Percentiles rank a stretch among this genome's conserved stretches.
Evolutionary conservation across 1,140 invertebrate genomes (phyloP).

Genomic region (Drosophila erecta): DNA sequence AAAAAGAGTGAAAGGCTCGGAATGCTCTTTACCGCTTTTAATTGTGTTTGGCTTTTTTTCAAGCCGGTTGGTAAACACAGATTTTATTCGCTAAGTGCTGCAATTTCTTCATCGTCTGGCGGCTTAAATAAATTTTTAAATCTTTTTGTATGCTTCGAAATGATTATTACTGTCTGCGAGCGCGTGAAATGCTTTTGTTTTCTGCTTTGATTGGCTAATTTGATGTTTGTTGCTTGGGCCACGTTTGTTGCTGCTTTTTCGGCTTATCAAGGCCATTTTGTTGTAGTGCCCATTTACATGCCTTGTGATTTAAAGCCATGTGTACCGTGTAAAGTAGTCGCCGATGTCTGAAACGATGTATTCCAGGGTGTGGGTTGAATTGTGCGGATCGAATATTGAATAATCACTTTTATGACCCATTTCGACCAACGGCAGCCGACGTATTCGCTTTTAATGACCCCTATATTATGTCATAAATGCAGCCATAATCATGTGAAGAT

Average conservation of each 20-base stretch:
- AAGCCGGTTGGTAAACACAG: slow-evolving; percentile 44
- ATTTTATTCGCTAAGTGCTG: slow-evolving; percentile 68
- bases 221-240: slow-evolving; percentile 36
- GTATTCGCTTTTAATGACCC: slow-evolving; percentile 21
- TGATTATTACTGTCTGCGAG: slow-evolving; percentile 54
- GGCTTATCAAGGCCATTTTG: slow-evolving; percentile 58
- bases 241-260: slow-evolving; percentile 23
- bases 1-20: slow-evolving; percentile 46
- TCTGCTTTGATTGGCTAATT: slow-evolving; percentile 72
- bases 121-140: slow-evolving; percentile 56
- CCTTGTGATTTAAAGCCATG: slow-evolving; percentile 61
- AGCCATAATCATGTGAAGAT: slow-evolving; percentile 4
- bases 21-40: slow-evolving; percentile 37
- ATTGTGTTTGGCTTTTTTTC: slow-evolving; percentile 30
- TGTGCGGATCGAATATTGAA: slow-evolving; percentile 31
- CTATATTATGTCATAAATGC: slow-evolving; percentile 39
- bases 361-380: slow-evolving; percentile 3
- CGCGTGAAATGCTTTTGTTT: slow-evolving; percentile 34
- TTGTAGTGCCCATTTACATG: slow-evolving; percentile 71
- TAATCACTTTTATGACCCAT: slow-evolving; percentile 33
- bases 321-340: slow-evolving; percentile 39
- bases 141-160: slow-evolving; percentile 9
- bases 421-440: slow-evolving; percentile 16
- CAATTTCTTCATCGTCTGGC: slow-evolving; percentile 53
- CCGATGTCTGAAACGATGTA: not conserved